Conservation (phyloP, 2,113 vertebrate species). For the Cardinalis cardinalis region DNA sequence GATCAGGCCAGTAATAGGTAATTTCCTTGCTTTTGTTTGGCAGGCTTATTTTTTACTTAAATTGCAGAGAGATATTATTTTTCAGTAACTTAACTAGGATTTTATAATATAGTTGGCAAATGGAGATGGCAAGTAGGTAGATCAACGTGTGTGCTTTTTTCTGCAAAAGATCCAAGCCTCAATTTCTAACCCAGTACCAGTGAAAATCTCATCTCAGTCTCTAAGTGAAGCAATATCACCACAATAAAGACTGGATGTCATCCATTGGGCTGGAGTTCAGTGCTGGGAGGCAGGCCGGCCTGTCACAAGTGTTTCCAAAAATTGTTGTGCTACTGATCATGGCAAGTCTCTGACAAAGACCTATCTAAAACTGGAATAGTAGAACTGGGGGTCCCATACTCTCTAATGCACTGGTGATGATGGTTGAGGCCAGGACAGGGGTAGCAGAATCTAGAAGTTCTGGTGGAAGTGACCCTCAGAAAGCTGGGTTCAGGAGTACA, state of each 20-base stretch:
- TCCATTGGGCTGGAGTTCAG: background rate
- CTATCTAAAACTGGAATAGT: background rate
- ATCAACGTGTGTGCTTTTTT: background rate
- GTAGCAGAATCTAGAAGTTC: background rate
- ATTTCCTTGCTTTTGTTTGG: conserved; percentile 11
- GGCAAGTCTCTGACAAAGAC: background rate
- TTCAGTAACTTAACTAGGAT: background rate
- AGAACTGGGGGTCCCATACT: fast-evolving
- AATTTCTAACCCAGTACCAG: background rate
- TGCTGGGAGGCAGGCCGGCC: background rate
- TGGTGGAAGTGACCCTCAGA: background rate
- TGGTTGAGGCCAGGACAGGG: background rate
- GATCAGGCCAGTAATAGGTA: conserved; percentile 1
- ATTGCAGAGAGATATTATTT: background rate
- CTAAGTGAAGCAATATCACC: background rate
- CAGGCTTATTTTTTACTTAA: conserved; percentile 20
- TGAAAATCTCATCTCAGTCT: background rate
- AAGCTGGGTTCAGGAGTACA: background rate
- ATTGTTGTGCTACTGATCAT: background rate
- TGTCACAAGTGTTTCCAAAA: background rate
- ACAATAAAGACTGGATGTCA: background rate
- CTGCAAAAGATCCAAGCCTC: background rate
- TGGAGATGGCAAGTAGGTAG: background rate
- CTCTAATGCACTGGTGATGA: background rate
- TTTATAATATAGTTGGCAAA: background rate